These are phyloP conservation scores for Popillia japonica DNA, from an alignment of 1,140 invertebrate species.

Conservation along the genomic window DNA sequence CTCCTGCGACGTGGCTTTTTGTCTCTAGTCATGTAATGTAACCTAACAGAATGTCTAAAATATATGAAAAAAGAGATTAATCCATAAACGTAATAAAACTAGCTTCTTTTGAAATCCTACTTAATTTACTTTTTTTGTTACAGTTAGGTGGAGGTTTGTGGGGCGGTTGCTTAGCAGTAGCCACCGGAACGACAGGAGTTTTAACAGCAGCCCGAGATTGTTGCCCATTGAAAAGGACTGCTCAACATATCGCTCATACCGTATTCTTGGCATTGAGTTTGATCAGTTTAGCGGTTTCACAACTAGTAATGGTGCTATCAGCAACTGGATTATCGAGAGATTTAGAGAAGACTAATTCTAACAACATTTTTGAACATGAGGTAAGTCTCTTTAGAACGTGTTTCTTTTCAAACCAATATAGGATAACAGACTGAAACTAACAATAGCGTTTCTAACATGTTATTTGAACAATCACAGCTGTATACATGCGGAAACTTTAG, in stretches of 20 bases:
- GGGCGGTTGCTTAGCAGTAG: constrained; percentile 67
- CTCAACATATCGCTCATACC: constrained; percentile 63
- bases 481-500: too few species aligned
- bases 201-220: constrained; percentile 67
- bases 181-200: constrained; percentile 66
- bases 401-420: background rate
- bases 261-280: constrained; percentile 67
- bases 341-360: constrained; percentile 51
- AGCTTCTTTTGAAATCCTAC: too few species aligned
- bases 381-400: constrained; percentile 9
- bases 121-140: constrained; percentile 28
- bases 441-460: too few species aligned
- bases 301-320: constrained; percentile 67
- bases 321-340: constrained; percentile 68
- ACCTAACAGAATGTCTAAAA: too few species aligned
- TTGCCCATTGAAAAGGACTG: constrained; percentile 61
- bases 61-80: too few species aligned
- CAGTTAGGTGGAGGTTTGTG: constrained; percentile 67
- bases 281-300: constrained; percentile 66
- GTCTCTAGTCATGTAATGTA: too few species aligned
- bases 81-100: too few species aligned
- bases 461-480: too few species aligned
- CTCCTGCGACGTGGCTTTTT: too few species aligned
- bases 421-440: background rate
- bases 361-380: constrained; percentile 42